Base-by-base conservation (phyloP, 2,113 vertebrate genomes). In the Hippocampus guttulatus region DNA sequence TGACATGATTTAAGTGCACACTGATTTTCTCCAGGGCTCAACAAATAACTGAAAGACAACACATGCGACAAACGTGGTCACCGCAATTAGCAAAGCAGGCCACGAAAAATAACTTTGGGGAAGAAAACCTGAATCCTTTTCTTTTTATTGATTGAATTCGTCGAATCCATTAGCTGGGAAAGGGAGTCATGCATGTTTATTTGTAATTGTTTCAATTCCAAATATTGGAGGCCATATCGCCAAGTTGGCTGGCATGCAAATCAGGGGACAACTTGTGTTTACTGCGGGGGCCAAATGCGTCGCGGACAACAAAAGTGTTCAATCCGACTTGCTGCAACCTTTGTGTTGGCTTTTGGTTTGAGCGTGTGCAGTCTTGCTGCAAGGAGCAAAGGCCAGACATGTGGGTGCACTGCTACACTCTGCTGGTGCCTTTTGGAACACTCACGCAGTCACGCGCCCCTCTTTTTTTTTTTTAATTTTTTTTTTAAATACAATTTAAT, bases 251-350 rank as follows among this genome's bases (percentile, higher is more conserved):
- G 67, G 83, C 87, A 80, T 83, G 85, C 87, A 84, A 89, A 79
- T 80, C 70, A 87, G 85, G 84, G 84, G 75, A 71, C 81, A 85
- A 87, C 90, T 84, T 90, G 82, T 79, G 88, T 83, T 84, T 84
- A 71, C 64, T 51, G 40, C 55, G 69, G 67, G 38, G 68, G 57
- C 25, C 75, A 81, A 71, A 70, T 52, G 52, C 27, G 33, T 41
- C 70, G 60, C 71, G 33, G 71, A 84, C 75, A 82, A 74, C 68
- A 64, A 64, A 64, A 66, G 87, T 89, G 85, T 71, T 63, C 47
- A 27, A 62, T 73, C 71, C 70, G 73, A 23, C 69, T 73, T 58
- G 45, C 68, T 73, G 69, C 52, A 63, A 73, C 68, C 62, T 70
- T 75, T 79, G 73, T 75, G 64, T 66, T 20, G 43, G 64, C 49